These are phyloP conservation scores for Halictus rubicundus DNA, from an alignment of 1,140 invertebrate genomes.

Conservation along the genomic window DNA sequence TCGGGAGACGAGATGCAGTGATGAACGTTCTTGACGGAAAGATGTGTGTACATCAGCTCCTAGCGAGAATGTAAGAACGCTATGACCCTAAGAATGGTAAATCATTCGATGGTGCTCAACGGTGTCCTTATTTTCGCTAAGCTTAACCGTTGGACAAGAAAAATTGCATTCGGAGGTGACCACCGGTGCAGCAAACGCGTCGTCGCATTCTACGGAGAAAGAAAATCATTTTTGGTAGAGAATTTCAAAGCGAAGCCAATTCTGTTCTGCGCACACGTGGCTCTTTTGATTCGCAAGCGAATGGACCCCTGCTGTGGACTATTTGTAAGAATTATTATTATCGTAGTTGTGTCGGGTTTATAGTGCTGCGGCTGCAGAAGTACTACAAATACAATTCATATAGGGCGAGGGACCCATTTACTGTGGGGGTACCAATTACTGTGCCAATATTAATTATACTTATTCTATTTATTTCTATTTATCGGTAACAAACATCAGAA, in stretches of 20 bases:
- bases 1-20: too few relatives aligned
- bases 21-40: too few relatives aligned
- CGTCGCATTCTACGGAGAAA: not conserved
- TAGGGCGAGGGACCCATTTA: too few relatives aligned
- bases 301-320: too few relatives aligned
- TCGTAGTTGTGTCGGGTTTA: too few relatives aligned
- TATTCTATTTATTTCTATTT: too few relatives aligned
- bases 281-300: not conserved
- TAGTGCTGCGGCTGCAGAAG: not conserved
- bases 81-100: conserved; percentile 29
- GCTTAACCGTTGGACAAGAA: conserved; percentile 37
- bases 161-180: conserved; percentile 24
- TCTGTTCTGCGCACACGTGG: not conserved
- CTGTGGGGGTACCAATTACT: too few relatives aligned
- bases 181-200: not conserved
- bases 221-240: not conserved
- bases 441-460: too few relatives aligned
- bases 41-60: too few relatives aligned
- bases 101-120: conserved; percentile 44
- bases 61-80: not conserved
- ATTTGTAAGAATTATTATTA: too few relatives aligned
- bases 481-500: too few relatives aligned
- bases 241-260: not conserved
- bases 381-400: not conserved
- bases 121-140: conserved; percentile 39